A percentile compares a stretch with the other conserved stretches of the same genome.
phyloP scores from a whole-genome alignment of 1,140 invertebrate genomes.

The Portunus trituberculatus region DNA sequence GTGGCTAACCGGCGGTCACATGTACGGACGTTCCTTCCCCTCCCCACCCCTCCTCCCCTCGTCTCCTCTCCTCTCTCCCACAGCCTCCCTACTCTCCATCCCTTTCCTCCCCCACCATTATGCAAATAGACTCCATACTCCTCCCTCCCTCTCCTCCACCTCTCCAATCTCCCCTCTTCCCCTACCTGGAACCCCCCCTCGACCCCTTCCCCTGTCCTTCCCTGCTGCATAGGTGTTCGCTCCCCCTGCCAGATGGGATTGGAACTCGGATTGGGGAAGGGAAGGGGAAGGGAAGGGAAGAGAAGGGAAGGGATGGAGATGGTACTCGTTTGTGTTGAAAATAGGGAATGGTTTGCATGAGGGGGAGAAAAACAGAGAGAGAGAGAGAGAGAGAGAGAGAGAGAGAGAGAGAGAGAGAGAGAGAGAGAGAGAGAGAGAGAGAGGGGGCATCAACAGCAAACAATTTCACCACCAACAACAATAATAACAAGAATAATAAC shows the following conservation, averaged over 20 bases:
- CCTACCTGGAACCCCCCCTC: neutral
- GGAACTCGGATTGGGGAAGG: neutral
- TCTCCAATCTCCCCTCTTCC: neutral
- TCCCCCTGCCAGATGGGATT: neutral
- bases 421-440: constrained; percentile 16
- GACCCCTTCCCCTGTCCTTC: too few relatives aligned
- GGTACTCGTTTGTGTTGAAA: neutral
- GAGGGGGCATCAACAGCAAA: too few relatives aligned
- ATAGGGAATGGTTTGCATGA: neutral
- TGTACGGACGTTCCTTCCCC: neutral
- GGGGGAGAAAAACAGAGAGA: neutral
- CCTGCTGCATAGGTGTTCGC: neutral
- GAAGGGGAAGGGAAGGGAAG: neutral
- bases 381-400: constrained; percentile 36
- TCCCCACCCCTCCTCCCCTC: neutral
- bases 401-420: constrained; percentile 29
- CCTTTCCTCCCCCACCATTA: neutral
- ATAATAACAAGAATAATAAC: too few relatives aligned
- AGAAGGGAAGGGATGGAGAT: neutral
- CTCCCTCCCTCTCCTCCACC: neutral
- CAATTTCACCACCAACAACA: too few relatives aligned
- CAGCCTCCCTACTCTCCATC: neutral
- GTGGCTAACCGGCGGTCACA: too few relatives aligned
- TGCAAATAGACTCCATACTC: neutral
- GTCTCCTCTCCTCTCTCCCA: neutral